Conservation (phyloP, 2,113 vertebrate species). For the Peromyscus californicus region DNA sequence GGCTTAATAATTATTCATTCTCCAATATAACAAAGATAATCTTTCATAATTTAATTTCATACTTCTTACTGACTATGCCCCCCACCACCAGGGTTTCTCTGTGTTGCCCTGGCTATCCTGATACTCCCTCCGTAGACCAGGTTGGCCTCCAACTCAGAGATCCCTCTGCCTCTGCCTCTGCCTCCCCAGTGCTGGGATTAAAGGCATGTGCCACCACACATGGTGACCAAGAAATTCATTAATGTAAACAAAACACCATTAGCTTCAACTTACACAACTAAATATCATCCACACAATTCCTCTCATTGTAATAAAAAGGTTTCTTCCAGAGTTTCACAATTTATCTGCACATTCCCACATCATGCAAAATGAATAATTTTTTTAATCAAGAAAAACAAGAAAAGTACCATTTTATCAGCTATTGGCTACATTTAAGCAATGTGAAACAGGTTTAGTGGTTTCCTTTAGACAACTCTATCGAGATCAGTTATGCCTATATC, state of each 20-base stretch:
- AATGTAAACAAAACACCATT: not conserved
- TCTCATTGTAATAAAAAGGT: conserved; percentile 27
- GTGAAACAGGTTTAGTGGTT: conserved; percentile 44
- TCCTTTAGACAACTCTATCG: conserved; percentile 46
- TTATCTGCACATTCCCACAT: not conserved
- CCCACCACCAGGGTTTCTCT: fast-evolving
- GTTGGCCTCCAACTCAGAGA: not conserved
- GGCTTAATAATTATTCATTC: conserved; percentile 51
- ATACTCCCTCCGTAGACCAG: not conserved
- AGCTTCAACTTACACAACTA: conserved; percentile 51
- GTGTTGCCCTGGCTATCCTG: not conserved
- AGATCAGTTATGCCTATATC: not conserved
- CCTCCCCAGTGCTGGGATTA: not conserved
- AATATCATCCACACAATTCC: conserved; percentile 28
- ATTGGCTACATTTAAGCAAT: conserved; percentile 57
- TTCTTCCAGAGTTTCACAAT: conserved; percentile 53
- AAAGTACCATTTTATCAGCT: conserved; percentile 32
- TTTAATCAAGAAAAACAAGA: conserved; percentile 48
- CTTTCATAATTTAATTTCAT: conserved; percentile 34
- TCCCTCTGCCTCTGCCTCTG: not conserved
- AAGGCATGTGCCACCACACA: not conserved
- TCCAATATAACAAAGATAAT: not conserved
- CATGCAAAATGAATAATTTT: conserved; percentile 40
- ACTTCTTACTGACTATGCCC: not conserved
- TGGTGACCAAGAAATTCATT: conserved; percentile 23